Base-by-base conservation (phyloP, 2,888 invertebrate species). In the Cybosia mesomella region DNA sequence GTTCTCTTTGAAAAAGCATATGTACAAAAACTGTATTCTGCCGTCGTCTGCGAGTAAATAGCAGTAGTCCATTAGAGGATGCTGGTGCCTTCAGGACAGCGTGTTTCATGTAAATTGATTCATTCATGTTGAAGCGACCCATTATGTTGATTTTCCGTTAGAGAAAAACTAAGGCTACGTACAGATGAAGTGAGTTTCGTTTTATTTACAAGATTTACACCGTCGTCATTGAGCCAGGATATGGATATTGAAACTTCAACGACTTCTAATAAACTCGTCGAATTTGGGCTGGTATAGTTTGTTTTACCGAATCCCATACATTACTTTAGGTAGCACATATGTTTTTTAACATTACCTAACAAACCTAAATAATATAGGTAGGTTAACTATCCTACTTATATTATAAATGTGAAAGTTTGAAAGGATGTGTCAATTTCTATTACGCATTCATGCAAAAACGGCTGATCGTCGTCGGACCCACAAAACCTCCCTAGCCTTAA, bases 141-240 rank as follows among this genome's bases (percentile, higher is more conserved):
- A 92, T 93, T 93, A 92, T 93, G 92, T 87, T 92, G 91, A 93
- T 92, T 92, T 93, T 91, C 91, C 91, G 91, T 93, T 93, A 92
- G 86, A 88, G 88, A 90, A 92, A 89, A 92, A 90, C 83, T 87
- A 87, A 82, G 84, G 80, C 4, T 60, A 81, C 58, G n/a, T n/a
- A 1, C 58, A n/a, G 32, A 15, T n/a, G 58, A 10, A 32, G 10
- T n/a, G 18, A 32, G 28, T n/a, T 76, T 77, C 66, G 62, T 71
- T 72, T 71, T 75, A 58, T 58, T 8, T 28, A 18, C 18, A 54
- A 1, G 54, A n/a, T n/a, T n/a, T n/a, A n/a, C 5, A 5, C 36
- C 36, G 13, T 36, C 43, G 43, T 18, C 18, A 43, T 43, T 39
- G 4, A 39, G 5, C 1, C 39, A 39, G 15, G 7, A 18, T 43